Conservation (phyloP, 2,113 vertebrate genomes). For the Trachemys scripta region DNA sequence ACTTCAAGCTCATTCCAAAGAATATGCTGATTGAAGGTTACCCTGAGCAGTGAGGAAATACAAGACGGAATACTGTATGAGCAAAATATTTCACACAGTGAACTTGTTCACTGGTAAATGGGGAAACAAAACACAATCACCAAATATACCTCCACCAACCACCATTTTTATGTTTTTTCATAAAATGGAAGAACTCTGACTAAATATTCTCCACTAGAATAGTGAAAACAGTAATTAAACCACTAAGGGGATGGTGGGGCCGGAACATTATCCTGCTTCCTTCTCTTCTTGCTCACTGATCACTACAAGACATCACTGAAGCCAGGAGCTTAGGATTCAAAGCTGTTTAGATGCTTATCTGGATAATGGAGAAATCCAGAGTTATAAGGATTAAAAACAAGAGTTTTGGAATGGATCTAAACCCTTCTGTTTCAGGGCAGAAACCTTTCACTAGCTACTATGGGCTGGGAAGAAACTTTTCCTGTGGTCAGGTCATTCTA, state of each 20-base stretch:
- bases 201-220: background rate
- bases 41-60: slow-evolving; percentile 29
- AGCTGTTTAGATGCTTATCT: background rate
- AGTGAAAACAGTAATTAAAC: background rate
- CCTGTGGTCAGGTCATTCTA: background rate
- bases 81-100: slow-evolving; percentile 23
- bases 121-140: background rate
- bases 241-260: background rate
- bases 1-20: slow-evolving; percentile 62
- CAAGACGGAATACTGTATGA: slow-evolving; percentile 2
- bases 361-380: background rate
- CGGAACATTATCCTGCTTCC: background rate
- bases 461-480: background rate
- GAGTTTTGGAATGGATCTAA: background rate
- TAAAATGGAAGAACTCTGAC: background rate
- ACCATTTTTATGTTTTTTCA: background rate
- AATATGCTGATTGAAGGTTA: slow-evolving; percentile 60
- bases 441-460: background rate
- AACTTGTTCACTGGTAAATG: slow-evolving; percentile 2
- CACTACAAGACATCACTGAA: background rate
- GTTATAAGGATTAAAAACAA: background rate
- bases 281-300: background rate
- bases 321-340: background rate
- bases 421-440: background rate
- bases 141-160: background rate